A percentile compares a stretch with the other conserved stretches of the same genome.
phyloP scores from a whole-genome alignment of 2,113 vertebrate genomes.

The Silurus glanis region DNA sequence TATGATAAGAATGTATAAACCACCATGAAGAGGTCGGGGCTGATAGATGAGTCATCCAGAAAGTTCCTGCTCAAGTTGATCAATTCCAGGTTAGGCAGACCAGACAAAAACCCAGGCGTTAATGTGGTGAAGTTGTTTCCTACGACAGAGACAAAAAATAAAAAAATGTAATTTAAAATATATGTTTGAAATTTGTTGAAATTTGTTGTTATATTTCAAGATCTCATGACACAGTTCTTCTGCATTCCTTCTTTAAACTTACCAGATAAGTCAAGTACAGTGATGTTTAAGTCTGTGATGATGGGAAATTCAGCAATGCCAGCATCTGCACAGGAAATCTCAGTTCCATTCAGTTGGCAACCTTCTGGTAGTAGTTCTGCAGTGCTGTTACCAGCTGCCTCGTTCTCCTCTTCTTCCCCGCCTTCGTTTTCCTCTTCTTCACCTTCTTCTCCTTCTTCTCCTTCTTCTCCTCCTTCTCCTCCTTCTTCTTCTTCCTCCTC shows the following conservation, averaged over 20 bases:
- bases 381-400: constrained; percentile 59
- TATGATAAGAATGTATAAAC: constrained; percentile 19
- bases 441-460: constrained; percentile 43
- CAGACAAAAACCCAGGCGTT: constrained; percentile 63
- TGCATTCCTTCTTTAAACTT: constrained; percentile 13
- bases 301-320: constrained; percentile 71
- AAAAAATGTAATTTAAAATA: background rate
- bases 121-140: constrained; percentile 75
- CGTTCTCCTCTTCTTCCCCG: constrained; percentile 50
- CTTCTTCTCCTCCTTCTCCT: constrained; percentile 6
- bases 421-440: constrained; percentile 47
- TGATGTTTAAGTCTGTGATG: constrained; percentile 69
- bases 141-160: constrained; percentile 49
- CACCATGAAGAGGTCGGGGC: constrained; percentile 67
- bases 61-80: constrained; percentile 79
- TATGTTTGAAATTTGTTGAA: background rate
- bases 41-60: constrained; percentile 68
- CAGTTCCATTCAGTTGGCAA: constrained; percentile 66
- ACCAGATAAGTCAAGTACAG: constrained; percentile 77
- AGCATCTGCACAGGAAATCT: constrained; percentile 68
- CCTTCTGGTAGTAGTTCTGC: constrained; percentile 59
- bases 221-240: background rate
- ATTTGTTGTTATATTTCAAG: background rate
- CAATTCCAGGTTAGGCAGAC: constrained; percentile 70
- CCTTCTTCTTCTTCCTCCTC: constrained; percentile 45